These are phyloP conservation scores for Mizuhopecten yessoensis DNA, from an alignment of 1,140 invertebrate species.

Conservation along the genomic window DNA sequence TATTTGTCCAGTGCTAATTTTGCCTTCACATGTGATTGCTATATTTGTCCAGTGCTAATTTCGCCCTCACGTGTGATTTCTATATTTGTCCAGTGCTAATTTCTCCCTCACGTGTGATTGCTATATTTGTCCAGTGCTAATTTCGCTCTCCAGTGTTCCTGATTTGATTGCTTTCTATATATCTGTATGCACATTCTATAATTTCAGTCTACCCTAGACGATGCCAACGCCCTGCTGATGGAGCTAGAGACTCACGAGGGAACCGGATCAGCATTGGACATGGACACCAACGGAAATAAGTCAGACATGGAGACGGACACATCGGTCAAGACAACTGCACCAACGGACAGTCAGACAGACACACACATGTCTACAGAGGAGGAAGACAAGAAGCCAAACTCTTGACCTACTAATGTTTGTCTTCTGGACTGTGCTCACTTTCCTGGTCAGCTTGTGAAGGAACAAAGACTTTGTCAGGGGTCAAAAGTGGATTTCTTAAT, in stretches of 20 bases:
- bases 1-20: too few relatives aligned
- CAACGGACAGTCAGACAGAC: conserved; percentile 54
- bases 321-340: conserved; percentile 47
- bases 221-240: conserved; percentile 83
- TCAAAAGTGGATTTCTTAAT: background rate
- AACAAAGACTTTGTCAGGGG: background rate
- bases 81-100: too few relatives aligned
- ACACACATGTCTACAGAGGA: conserved; percentile 55
- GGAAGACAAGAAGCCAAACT: conserved; percentile 60
- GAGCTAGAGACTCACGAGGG: conserved; percentile 81
- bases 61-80: too few relatives aligned
- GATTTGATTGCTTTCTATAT: too few relatives aligned
- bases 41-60: too few relatives aligned
- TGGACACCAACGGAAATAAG: conserved; percentile 60
- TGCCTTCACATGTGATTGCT: too few relatives aligned
- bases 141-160: too few relatives aligned
- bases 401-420: conserved; percentile 26
- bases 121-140: too few relatives aligned
- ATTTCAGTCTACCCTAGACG: conserved; percentile 83
- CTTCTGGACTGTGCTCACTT: background rate
- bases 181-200: background rate
- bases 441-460: background rate
- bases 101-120: too few relatives aligned
- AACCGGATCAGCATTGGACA: conserved; percentile 76
- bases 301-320: conserved; percentile 56